phyloP scores from a whole-genome alignment of 2,888 invertebrate genomes.

The Tromatobia lineatoria region DNA sequence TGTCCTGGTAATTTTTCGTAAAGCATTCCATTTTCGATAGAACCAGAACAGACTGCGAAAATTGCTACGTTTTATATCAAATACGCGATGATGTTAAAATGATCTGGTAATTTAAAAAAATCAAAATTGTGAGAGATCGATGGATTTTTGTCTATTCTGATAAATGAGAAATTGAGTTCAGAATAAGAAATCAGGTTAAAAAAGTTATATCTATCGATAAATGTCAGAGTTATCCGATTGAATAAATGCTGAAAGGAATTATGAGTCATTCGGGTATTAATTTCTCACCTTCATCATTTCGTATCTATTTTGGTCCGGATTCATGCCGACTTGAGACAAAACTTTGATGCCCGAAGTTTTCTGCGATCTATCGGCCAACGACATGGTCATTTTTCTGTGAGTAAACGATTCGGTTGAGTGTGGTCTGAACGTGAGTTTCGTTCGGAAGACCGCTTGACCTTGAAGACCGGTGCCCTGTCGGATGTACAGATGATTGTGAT shows the following conservation, averaged over 20 bases:
- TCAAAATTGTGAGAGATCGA: too few species aligned
- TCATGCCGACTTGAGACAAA: slow-evolving; percentile 95
- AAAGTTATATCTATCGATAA: too few species aligned
- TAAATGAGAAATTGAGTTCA: too few species aligned
- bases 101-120: too few species aligned
- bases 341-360: slow-evolving; percentile 98
- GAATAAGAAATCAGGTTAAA: too few species aligned
- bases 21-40: too few species aligned
- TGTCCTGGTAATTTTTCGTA: too few species aligned
- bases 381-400: slow-evolving; percentile 99
- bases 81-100: too few species aligned
- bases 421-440: slow-evolving; percentile 98
- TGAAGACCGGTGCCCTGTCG: slow-evolving; percentile 99
- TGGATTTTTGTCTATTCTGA: too few species aligned
- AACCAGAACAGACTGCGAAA: too few species aligned
- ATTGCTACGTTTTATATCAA: too few species aligned
- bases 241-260: background rate
- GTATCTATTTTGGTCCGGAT: slow-evolving; percentile 97
- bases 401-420: slow-evolving; percentile 99
- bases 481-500: slow-evolving; percentile 99
- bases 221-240: too few species aligned
- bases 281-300: slow-evolving; percentile 93
- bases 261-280: background rate
- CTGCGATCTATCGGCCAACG: slow-evolving; percentile 97
- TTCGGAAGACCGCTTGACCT: slow-evolving; percentile 98